phyloP scores from a whole-genome alignment of 1,140 invertebrate genomes.

The Apis mellifera region Amel_HAv3.1 CM009942.2:8093501-8094000 shows the following conservation, averaged over 20 bases:
- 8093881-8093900: neutral
- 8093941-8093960: neutral
- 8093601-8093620: conserved; percentile 81
- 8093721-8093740: conserved; percentile 74
- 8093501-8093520: conserved; percentile 64
- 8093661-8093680: conserved; percentile 69
- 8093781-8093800: conserved; percentile 66
- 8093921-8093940: neutral
- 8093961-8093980: neutral
- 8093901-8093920: neutral
- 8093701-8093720: conserved; percentile 70
- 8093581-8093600: conserved; percentile 76
- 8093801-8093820: conserved; percentile 72
- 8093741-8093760: conserved; percentile 80
- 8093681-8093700: conserved; percentile 66
- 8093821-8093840: conserved; percentile 78
- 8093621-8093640: conserved; percentile 70
- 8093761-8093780: conserved; percentile 74
- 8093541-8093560: conserved; percentile 45
- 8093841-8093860: conserved; percentile 63
- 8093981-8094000: neutral
- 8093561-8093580: conserved; percentile 27
- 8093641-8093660: conserved; percentile 66
- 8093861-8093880: neutral
- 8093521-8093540: conserved; percentile 51